Conservation (phyloP, 2,888 invertebrate genomes). For the Idaea biselata region DNA sequence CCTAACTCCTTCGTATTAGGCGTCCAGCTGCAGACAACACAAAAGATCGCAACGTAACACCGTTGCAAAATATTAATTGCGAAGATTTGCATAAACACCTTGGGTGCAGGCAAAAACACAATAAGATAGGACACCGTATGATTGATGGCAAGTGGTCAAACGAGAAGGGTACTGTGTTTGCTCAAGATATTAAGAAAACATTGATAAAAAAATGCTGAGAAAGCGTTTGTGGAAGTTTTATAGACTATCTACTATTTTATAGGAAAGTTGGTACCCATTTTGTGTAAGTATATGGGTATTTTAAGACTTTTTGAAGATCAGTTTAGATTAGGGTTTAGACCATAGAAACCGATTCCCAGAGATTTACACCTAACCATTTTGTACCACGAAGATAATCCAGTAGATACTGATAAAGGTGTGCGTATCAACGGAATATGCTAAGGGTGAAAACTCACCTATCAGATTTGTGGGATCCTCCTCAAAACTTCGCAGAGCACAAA, state of each 20-base stretch:
- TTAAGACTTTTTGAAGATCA: no score
- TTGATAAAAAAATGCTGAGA: conserved; percentile 1
- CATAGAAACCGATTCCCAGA: no score
- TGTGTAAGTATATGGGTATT: no score
- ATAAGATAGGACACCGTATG: conserved; percentile 20
- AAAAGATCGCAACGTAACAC: conserved; percentile 48
- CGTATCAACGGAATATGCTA: no score
- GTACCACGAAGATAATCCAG: no score
- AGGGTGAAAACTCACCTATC: no score
- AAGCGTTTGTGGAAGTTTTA: background rate
- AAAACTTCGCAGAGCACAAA: no score
- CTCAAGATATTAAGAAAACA: conserved; percentile 13
- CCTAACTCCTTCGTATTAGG: conserved; percentile 15
- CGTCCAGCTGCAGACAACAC: conserved; percentile 58
- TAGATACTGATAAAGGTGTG: no score
- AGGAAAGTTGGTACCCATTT: conserved; percentile 3
- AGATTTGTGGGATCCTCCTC: no score
- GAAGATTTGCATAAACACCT: conserved; percentile 67
- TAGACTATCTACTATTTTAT: conserved; percentile 17
- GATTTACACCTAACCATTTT: no score
- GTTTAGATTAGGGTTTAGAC: no score
- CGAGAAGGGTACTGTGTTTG: conserved; percentile 20
- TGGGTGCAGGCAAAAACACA: conserved; percentile 36
- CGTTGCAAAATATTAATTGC: conserved; percentile 67
- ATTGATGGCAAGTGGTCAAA: conserved; percentile 31